These are phyloP conservation scores for Diadegma fenestrale DNA, from an alignment of 2,888 invertebrate genomes.

Conservation along the genomic window DNA sequence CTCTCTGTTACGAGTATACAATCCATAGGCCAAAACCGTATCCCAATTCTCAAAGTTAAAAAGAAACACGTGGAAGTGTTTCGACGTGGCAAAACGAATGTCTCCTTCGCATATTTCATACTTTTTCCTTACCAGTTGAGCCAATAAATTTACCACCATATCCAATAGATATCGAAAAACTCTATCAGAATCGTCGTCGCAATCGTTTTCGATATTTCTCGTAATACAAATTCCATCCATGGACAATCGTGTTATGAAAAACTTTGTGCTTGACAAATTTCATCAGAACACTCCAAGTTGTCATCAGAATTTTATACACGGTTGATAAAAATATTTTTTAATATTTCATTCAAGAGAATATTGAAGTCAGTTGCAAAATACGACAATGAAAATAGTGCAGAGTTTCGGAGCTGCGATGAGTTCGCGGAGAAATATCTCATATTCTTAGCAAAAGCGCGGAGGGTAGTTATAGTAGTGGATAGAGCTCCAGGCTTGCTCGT, in stretches of 20 bases:
- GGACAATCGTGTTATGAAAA: background rate
- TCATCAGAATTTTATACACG: background rate
- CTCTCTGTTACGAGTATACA: constrained; percentile 31
- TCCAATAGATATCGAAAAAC: background rate
- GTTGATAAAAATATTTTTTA: constrained; percentile 3
- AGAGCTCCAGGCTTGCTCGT: constrained; percentile 13
- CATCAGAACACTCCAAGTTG: background rate
- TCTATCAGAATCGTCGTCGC: background rate
- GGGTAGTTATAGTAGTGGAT: constrained; percentile 32
- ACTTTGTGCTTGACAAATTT: background rate
- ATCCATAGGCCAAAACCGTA: constrained; percentile 9
- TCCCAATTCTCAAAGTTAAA: constrained; percentile 19
- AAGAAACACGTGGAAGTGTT: background rate
- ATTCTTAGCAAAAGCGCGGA: constrained; percentile 63
- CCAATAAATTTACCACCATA: background rate
- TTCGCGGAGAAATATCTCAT: constrained; percentile 59
- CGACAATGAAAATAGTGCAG: background rate
- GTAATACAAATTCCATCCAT: background rate
- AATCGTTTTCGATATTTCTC: background rate
- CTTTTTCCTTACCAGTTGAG: background rate
- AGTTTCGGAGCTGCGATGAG: constrained; percentile 27
- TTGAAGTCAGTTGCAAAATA: constrained; percentile 13
- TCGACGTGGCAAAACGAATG: background rate
- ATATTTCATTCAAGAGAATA: constrained; percentile 4
- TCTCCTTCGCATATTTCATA: background rate